Evolutionary conservation across 2,113 vertebrate species (phyloP).

Genomic region (Archilochus colubris): DNA sequence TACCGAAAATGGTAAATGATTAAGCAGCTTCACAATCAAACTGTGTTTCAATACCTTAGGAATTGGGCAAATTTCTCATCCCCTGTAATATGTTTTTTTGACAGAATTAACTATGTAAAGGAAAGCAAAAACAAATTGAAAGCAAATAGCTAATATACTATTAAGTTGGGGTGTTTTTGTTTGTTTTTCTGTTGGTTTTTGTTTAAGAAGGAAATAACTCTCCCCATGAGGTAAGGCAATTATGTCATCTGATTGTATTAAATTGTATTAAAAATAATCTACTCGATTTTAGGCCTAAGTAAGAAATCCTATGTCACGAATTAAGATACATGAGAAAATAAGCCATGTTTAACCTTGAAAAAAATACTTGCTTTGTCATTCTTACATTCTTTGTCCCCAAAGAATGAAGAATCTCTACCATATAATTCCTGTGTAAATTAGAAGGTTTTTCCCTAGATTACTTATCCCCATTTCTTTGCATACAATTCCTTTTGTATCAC

Average conservation of each 20-base stretch:
- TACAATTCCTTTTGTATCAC: slow-evolving; percentile 16
- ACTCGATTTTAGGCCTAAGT: slow-evolving; percentile 40
- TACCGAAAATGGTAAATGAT: slow-evolving; percentile 58
- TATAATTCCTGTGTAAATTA: slow-evolving; percentile 32
- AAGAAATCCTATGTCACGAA: slow-evolving; percentile 20
- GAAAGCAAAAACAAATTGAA: slow-evolving; percentile 58
- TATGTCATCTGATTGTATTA: slow-evolving; percentile 77
- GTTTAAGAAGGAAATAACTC: slow-evolving; percentile 48
- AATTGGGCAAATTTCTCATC: slow-evolving; percentile 39
- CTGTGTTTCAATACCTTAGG: slow-evolving; percentile 48
- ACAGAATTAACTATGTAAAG: slow-evolving; percentile 35
- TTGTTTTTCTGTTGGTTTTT: too few relatives aligned
- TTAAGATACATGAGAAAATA: slow-evolving; percentile 34
- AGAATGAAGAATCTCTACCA: slow-evolving; percentile 13
- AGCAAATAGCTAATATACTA: slow-evolving; percentile 46
- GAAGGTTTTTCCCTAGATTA: background rate
- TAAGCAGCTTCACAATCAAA: slow-evolving; percentile 76
- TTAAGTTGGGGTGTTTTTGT: background rate
- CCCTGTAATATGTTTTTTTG: background rate
- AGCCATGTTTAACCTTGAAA: slow-evolving; percentile 4
- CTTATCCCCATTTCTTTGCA: slow-evolving; percentile 24
- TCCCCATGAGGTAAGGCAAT: slow-evolving; percentile 78
- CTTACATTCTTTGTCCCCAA: slow-evolving; percentile 21
- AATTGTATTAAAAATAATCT: slow-evolving; percentile 68
- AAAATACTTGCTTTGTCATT: slow-evolving; percentile 40